Evolutionary conservation across 2,797 vertebrate species (phyloP), one percentile per base, ranked within the genome.

Genomic region (Aphelocoma californica): DNA sequence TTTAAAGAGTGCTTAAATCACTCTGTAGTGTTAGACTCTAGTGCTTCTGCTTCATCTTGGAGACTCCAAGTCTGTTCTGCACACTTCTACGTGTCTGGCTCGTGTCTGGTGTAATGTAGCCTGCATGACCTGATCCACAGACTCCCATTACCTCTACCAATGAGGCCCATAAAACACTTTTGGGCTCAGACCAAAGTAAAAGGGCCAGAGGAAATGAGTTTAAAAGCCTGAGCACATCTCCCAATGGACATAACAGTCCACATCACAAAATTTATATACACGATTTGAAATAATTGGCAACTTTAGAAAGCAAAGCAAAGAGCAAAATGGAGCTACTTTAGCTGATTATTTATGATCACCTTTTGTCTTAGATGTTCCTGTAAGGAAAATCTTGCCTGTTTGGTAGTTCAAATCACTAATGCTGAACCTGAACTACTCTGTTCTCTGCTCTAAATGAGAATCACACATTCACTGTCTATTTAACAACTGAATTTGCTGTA

Each of bases 151-250:
- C 50, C 78, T 81, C 62, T 32, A 31, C 45, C 50, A 26, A 38
- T n/a, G n/a, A 74, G 74, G 57, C 71, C 60, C 74, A 85, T 93
- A 94, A 94, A 95, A 85, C 74, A 88, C 61, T 82, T 79, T 4
- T 61, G 86, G 74, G 71, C 57, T 90, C 57, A 82, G n/a, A 89
- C 60, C 64, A 71, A 89, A 82, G 67, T 51, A 51, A 88, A 88
- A 80, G 53, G 83, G 50, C 66, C 44, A 74, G 82, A 80, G 47
- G 42, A 95, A 92, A 87, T 69, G 42, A 40, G 32, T 88, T 85
- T 87, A 84, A 97, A 94, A 95, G 86, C 67, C 74, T 95, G 85
- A 95, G 54, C 57, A 6, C 40, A 72, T 86, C 58, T 96, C 92
- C 96, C 92, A 62, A 0, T 56, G 81, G 94, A 58, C n/a, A 6